A percentile compares a stretch with the other conserved stretches of the same genome.
Conservation (phyloP, 2,888 invertebrate species). For the Dexiosoma caninum region DNA sequence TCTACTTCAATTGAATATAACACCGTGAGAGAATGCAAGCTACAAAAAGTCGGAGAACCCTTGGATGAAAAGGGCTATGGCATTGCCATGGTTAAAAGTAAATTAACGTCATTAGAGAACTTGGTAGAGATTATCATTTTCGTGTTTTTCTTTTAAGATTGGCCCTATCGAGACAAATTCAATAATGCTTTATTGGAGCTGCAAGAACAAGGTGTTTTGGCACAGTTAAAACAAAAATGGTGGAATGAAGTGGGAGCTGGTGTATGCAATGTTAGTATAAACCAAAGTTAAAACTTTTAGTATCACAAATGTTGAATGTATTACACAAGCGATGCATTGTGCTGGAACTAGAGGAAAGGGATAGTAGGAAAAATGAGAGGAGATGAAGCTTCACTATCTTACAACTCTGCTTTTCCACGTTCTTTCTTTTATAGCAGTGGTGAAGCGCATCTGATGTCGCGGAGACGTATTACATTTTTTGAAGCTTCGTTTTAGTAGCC, state of each 20-base stretch:
- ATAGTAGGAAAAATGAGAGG: too few relatives aligned
- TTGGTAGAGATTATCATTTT: not conserved
- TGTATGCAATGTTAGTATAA: conserved; percentile 82
- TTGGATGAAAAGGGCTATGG: conserved; percentile 87
- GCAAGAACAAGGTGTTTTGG: conserved; percentile 89
- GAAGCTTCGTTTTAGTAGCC: too few relatives aligned
- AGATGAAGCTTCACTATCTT: too few relatives aligned
- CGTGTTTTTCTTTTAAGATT: conserved; percentile 69
- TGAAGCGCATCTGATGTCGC: too few relatives aligned
- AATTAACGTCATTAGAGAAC: not conserved
- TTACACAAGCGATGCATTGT: too few relatives aligned
- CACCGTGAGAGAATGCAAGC: conserved; percentile 82
- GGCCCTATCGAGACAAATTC: conserved; percentile 84
- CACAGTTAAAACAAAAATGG: conserved; percentile 89
- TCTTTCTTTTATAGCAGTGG: too few relatives aligned
- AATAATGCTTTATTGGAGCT: conserved; percentile 89
- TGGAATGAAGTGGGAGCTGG: conserved; percentile 91
- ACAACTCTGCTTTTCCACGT: too few relatives aligned
- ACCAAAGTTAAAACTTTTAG: not conserved
- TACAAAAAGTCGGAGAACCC: conserved; percentile 81
- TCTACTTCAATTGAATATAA: conserved; percentile 87
- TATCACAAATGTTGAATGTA: too few relatives aligned
- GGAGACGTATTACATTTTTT: too few relatives aligned
- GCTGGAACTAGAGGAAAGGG: too few relatives aligned
- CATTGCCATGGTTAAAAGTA: conserved; percentile 84